phyloP scores from a whole-genome alignment of 2,113 vertebrate genomes.

The Malaclemys terrapin region DNA sequence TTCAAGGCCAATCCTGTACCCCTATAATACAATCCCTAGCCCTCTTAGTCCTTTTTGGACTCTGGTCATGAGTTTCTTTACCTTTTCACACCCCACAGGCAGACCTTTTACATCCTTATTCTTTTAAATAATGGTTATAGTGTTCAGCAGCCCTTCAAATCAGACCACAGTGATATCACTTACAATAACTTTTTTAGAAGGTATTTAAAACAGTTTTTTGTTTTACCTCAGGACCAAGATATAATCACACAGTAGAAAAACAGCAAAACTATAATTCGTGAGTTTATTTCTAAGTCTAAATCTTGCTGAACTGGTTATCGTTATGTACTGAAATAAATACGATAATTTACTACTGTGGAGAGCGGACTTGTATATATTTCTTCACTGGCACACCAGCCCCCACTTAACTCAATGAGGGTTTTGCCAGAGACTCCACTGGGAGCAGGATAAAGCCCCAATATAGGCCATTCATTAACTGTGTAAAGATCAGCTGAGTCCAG shows the following conservation, averaged over 20 bases:
- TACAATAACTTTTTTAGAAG: background rate
- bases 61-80: background rate
- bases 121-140: background rate
- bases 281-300: background rate
- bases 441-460: background rate
- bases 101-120: background rate
- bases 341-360: background rate
- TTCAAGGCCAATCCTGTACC: background rate
- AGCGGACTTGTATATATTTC: background rate
- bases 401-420: background rate
- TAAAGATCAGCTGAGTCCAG: background rate
- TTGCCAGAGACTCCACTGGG: background rate
- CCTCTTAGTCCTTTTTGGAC: conserved; percentile 39
- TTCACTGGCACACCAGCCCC: background rate
- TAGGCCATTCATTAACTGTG: accelerated
- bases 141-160: background rate
- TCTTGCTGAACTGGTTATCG: background rate
- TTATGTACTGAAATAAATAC: background rate
- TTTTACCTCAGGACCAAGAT: background rate
- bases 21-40: conserved; percentile 25
- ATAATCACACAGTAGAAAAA: background rate
- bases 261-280: accelerated
- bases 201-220: background rate
- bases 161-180: background rate
- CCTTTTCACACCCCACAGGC: background rate